These are phyloP conservation scores for Esox lucius DNA, from an alignment of 2,797 vertebrate genomes.

Conservation along the genomic window DNA sequence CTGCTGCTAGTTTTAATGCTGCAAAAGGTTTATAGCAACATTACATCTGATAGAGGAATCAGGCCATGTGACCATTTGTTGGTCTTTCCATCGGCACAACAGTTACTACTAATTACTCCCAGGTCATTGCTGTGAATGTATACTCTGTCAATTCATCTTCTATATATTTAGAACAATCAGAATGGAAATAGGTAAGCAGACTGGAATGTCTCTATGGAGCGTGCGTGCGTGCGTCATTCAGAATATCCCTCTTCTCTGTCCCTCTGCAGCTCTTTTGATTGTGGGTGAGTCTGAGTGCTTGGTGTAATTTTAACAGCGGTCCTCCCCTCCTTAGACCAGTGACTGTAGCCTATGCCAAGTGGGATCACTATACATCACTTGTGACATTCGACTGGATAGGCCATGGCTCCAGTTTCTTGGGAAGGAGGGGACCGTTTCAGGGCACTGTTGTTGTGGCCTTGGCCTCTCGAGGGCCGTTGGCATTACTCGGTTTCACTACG, in stretches of 20 bases:
- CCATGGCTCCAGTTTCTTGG: slow-evolving; percentile 62
- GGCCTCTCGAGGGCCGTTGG: slow-evolving; percentile 43
- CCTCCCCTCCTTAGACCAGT: slow-evolving; percentile 45
- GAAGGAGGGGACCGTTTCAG: slow-evolving; percentile 56
- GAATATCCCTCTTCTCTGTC: slow-evolving; percentile 17
- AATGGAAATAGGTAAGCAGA: slow-evolving; percentile 57
- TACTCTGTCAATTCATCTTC: too few relatives aligned
- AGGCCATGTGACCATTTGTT: too few relatives aligned
- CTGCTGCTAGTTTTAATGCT: too few relatives aligned
- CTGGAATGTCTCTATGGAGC: slow-evolving; percentile 1
- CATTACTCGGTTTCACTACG: slow-evolving; percentile 36
- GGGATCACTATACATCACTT: slow-evolving; percentile 77
- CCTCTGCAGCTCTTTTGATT: slow-evolving; percentile 41
- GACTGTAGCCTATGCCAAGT: slow-evolving; percentile 60
- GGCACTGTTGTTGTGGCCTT: slow-evolving; percentile 52
- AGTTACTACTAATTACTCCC: too few relatives aligned
- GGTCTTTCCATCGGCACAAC: neutral
- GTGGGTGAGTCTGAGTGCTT: slow-evolving; percentile 57
- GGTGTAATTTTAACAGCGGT: slow-evolving; percentile 74
- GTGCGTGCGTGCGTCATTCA: slow-evolving; percentile 20
- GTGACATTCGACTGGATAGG: slow-evolving; percentile 66
- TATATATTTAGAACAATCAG: slow-evolving; percentile 12
- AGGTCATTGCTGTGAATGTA: too few relatives aligned
- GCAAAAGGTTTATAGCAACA: neutral
- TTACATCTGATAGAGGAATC: neutral